phyloP scores from a whole-genome alignment of 2,797 vertebrate genomes.

The Alcedo atthis region DNA sequence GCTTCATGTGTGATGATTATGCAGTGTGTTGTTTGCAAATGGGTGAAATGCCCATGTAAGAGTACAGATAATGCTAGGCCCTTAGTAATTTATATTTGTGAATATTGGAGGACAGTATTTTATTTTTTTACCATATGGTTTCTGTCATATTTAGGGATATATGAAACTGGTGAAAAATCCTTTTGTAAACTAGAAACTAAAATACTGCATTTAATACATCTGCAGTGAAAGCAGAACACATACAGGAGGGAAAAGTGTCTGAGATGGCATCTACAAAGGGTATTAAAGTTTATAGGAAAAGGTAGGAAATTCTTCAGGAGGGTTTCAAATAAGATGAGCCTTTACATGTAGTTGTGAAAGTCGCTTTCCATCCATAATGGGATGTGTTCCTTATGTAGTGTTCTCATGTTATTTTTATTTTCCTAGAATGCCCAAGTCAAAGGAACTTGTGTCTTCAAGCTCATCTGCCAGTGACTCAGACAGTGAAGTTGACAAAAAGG shows the following conservation, averaged over 20 bases:
- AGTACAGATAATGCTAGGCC: no score
- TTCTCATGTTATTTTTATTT: conserved; percentile 28
- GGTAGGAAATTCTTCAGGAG: not conserved
- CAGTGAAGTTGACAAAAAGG: conserved; percentile 95
- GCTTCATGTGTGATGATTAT: rapidly evolving
- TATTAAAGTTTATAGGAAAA: not conserved
- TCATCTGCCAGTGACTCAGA: conserved; percentile 94
- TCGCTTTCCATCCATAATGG: not conserved
- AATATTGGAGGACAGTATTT: not conserved
- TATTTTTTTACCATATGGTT: not conserved
- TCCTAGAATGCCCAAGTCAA: conserved; percentile 96
- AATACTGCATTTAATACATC: not conserved
- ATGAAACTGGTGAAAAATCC: not conserved
- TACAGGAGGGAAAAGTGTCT: not conserved
- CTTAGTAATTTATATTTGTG: not conserved
- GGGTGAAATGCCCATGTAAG: rapidly evolving
- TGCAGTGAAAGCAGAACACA: not conserved
- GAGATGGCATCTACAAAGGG: rapidly evolving
- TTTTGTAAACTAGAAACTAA: not conserved
- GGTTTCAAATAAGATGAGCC: not conserved
- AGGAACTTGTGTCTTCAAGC: conserved; percentile 94
- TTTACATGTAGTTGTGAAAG: not conserved
- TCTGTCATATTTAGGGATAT: not conserved
- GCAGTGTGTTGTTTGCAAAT: not conserved
- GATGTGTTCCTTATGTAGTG: not conserved